These are phyloP conservation scores for Ostrea denselamellosa DNA, from an alignment of 1,140 invertebrate species.

Conservation along the genomic window DNA sequence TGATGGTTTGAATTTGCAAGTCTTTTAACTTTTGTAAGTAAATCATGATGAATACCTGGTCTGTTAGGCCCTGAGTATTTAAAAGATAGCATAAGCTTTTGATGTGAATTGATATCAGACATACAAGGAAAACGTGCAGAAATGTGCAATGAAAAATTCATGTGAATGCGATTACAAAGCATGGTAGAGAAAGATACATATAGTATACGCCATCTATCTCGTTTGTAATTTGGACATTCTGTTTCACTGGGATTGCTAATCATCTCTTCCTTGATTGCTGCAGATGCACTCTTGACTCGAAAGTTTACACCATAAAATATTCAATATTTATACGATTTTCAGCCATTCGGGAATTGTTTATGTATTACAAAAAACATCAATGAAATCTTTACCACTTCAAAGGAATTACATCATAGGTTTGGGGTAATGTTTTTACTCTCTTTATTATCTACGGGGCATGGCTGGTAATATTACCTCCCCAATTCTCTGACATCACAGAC, in stretches of 20 bases:
- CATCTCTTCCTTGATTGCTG: neutral
- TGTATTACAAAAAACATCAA: slow-evolving; percentile 40
- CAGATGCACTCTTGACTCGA: slow-evolving; percentile 23
- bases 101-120: slow-evolving; percentile 17
- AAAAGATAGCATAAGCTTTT: neutral
- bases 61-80: neutral
- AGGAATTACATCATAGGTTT: slow-evolving; percentile 39
- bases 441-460: slow-evolving; percentile 37
- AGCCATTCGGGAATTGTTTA: slow-evolving; percentile 29
- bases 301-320: slow-evolving; percentile 34
- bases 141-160: neutral
- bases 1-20: slow-evolving; percentile 34
- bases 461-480: slow-evolving; percentile 20
- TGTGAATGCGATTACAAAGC: neutral
- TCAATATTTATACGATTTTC: slow-evolving; percentile 39
- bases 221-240: neutral
- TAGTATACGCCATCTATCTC: neutral
- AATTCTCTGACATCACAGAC: slow-evolving; percentile 29
- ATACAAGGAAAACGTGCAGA: neutral
- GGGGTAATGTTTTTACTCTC: slow-evolving; percentile 13
- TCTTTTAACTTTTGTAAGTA: slow-evolving; percentile 31
- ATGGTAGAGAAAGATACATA: neutral
- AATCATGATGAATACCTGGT: slow-evolving; percentile 9
- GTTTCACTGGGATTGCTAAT: neutral
- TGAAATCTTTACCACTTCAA: slow-evolving; percentile 33